Base-by-base conservation (phyloP, 2,113 vertebrate species). In the Saimiri boliviensis region DNA sequence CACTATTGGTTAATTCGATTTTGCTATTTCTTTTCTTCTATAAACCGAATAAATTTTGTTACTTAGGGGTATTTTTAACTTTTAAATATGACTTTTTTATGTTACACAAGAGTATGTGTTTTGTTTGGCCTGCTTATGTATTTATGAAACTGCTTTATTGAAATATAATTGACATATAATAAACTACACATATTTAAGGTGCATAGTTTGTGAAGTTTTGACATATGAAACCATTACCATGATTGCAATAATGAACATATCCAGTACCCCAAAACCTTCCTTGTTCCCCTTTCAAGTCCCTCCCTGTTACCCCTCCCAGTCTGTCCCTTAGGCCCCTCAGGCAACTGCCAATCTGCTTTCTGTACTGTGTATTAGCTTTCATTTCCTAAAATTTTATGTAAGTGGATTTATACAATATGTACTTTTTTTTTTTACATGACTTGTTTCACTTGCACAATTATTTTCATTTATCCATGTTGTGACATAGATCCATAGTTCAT, bases 301-400 rank as follows among this genome's bases (percentile, higher is more conserved):
- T 79, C 92, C 21, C 7, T 49, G 35, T 17, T 3, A 23, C 25
- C 7, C n/a, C 37, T 37, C 60, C 27, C 23, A 4, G 2, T 52
- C 68, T 60, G 20, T 37, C 13, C 42, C 60, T 56, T 32, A 66
- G n/a, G 14, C 32, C 66, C 73, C 20, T 73, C 47, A 56, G 63
- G 54, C 25, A 80, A 60, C 52, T 21, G 7, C 32, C 63, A 11
- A 58, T 74, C 63, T 77, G 35, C 14, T 58, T 23, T 71, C 9
- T 60, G 21, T 91, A 47, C 66, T 68, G 2, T 45, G 47, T 9
- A 32, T 86, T 70, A 77, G 35, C 60, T 89, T 60, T 40, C 16
- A 32, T 94, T 94, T 84, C 19, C 63, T 92, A 30, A 27, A 85
- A 84, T 95, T 91, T 83, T 73, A 86, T 92, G 35, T 89, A 88